A percentile compares a stretch with the other conserved stretches of the same genome.
These are phyloP conservation scores for Chymomyza caudatula DNA, from an alignment of 2,888 invertebrate genomes.

Conservation along the genomic window DNA sequence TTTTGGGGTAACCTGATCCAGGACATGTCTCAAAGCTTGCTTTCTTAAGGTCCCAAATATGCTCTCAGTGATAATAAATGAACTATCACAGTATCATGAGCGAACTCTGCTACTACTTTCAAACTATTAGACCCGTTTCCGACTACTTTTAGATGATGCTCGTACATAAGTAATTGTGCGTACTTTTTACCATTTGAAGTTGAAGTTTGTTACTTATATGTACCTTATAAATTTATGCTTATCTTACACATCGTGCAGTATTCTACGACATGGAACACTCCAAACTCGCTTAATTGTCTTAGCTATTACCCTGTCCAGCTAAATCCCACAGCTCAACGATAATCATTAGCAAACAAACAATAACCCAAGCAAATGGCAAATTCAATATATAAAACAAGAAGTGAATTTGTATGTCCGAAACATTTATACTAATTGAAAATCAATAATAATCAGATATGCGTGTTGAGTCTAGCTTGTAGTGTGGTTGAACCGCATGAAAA, in stretches of 20 bases:
- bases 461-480: neutral
- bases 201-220: neutral
- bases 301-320: neutral
- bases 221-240: neutral
- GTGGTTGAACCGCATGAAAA: neutral
- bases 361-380: neutral
- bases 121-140: too few relatives aligned
- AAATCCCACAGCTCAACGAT: neutral
- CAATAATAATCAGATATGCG: constrained; percentile 11
- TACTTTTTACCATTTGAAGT: too few relatives aligned
- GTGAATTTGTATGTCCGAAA: neutral
- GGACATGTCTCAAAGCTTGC: too few relatives aligned
- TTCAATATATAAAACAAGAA: neutral
- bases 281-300: neutral
- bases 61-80: too few relatives aligned
- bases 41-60: too few relatives aligned
- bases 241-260: neutral
- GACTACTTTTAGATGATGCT: too few relatives aligned
- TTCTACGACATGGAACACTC: neutral
- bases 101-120: too few relatives aligned
- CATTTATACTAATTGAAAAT: constrained; percentile 14
- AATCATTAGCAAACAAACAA: neutral
- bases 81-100: too few relatives aligned
- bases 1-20: too few relatives aligned
- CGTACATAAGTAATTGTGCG: too few relatives aligned